Evolutionary conservation across 2,113 vertebrate genomes (phyloP).

Genomic region (Gymnorhina tibicen): DNA sequence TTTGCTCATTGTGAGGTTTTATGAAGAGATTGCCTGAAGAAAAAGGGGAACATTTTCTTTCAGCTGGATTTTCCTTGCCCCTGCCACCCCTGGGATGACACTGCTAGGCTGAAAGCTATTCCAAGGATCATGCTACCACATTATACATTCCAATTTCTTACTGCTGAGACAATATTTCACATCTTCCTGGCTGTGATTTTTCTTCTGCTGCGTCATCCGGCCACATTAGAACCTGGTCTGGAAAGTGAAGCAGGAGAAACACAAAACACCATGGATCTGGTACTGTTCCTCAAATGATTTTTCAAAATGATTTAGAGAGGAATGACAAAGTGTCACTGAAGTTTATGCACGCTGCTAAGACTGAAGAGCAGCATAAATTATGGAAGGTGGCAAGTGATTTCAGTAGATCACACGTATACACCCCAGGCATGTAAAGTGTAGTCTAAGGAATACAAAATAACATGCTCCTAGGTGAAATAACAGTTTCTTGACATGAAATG

Average conservation of each 20-base stretch:
- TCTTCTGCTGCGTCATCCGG: not conserved
- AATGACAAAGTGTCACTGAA: not conserved
- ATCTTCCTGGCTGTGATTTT: not conserved
- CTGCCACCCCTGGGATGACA: not conserved
- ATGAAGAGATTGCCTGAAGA: not conserved
- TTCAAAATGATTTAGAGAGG: slow-evolving; percentile 38
- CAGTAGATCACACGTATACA: not conserved
- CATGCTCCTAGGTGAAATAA: not conserved
- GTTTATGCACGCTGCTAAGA: not conserved
- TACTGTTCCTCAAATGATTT: not conserved
- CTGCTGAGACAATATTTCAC: not conserved
- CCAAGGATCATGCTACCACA: not conserved
- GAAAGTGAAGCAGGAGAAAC: not conserved
- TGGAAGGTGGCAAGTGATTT: not conserved
- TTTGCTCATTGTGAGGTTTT: not conserved
- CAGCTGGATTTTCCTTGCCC: not conserved
- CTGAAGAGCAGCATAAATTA: slow-evolving; percentile 44
- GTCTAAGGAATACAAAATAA: not conserved
- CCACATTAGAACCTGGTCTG: not conserved
- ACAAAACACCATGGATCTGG: not conserved
- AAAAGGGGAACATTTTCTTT: not conserved
- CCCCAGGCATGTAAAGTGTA: not conserved
- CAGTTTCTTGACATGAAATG: not conserved
- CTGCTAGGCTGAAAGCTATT: not conserved
- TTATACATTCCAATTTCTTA: not conserved